Base-by-base conservation (phyloP, 2,113 vertebrate species). In the Stomatorhinus ivindoensis region DNA sequence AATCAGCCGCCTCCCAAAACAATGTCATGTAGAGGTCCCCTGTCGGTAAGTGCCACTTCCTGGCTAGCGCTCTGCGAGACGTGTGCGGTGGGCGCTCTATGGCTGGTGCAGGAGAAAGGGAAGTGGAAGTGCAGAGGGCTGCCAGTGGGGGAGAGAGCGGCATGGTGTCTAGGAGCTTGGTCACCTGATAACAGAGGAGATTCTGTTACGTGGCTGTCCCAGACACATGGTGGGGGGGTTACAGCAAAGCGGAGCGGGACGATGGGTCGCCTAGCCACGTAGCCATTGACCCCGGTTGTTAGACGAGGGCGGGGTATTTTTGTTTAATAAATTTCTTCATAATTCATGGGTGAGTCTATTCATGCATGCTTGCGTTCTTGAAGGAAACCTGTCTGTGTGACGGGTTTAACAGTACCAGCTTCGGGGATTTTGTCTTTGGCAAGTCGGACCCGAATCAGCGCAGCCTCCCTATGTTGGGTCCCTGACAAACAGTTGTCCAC, bases 141-240 rank as follows among this genome's bases (percentile, higher is more conserved):
- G 91, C 89, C 9, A 21, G 47, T 27, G 31, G 87, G 76, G 86
- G 90, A 82, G 88, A 88, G 92, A 90, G 93, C 93, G 92, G 91
- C 87, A 89, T 88, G 89, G 91, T 86, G 90, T 94, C 93, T 92
- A 92, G 94, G 93, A 95, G 93, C 93, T n/a, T 93, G 95, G 95
- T 95, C 96, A 96, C 96, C 96, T 96, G 95, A 96, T 96, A 96
- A 96, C 95, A 96, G 94, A 94, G 93, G 92, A 92, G 94, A 94
- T 96, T 96, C 94, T 96, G 95, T 96, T 96, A 96, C 96, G 95
- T 89, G 93, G 92, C 94, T 92, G 92, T 93, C 93, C 93, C 91
- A 94, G 94, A 93, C 94, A 93, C 93, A 90, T 94, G 95, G 95
- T 93, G 94, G 92, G 61, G 61, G 87, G 90, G 89, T 90, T 89